phyloP scores from a whole-genome alignment of 1,140 invertebrate species.

The Pseudobourletiella spinata region DNA sequence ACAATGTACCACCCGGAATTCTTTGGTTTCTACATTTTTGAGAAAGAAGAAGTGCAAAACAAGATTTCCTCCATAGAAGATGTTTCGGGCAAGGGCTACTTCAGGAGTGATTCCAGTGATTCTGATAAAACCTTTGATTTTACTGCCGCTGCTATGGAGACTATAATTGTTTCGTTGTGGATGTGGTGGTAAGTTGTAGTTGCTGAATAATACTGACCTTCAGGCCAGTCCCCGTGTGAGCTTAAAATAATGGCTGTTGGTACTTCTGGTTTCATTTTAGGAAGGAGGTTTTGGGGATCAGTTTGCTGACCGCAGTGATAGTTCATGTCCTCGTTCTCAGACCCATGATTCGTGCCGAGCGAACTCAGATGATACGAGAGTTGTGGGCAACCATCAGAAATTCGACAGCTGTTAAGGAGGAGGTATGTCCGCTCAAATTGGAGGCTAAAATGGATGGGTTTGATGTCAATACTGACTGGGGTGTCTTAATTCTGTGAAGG shows the following conservation, averaged over 20 bases:
- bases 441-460: too few species aligned
- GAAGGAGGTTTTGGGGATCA: conserved; percentile 64
- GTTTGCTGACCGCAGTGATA: conserved; percentile 50
- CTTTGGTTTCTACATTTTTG: conserved; percentile 21
- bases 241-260: too few species aligned
- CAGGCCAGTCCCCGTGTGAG: neutral
- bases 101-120: neutral
- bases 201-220: conserved; percentile 17
- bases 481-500: neutral
- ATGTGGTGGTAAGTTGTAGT: conserved; percentile 71
- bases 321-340: conserved; percentile 28
- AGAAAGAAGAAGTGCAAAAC: conserved; percentile 14
- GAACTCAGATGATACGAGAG: conserved; percentile 20
- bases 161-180: conserved; percentile 61
- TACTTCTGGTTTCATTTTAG: conserved; percentile 39
- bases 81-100: neutral
- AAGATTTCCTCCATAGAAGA: neutral
- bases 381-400: conserved; percentile 13
- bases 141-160: conserved; percentile 42
- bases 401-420: conserved; percentile 12
- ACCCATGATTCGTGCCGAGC: conserved; percentile 19
- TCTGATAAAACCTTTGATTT: conserved; percentile 36
- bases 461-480: too few species aligned
- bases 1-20: neutral
- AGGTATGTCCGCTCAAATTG: too few species aligned